These are phyloP conservation scores for Coenonympha glycerion DNA, from an alignment of 2,888 invertebrate species.

Conservation along the genomic window DNA sequence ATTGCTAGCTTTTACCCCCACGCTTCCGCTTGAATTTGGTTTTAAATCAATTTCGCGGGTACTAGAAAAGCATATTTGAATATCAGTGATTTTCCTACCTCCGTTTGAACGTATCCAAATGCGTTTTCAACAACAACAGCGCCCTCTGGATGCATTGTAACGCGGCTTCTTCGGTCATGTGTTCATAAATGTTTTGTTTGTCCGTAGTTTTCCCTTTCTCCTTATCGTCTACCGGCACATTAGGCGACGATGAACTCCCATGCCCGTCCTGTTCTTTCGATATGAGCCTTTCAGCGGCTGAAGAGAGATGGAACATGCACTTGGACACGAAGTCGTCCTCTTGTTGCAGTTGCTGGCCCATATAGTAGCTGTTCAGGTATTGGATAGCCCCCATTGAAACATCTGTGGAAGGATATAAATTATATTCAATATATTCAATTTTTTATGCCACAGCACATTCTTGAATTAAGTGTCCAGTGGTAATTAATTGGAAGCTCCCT, in stretches of 20 bases:
- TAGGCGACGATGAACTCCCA: conserved; percentile 33
- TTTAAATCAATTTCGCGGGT: no score
- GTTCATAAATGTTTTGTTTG: conserved; percentile 66
- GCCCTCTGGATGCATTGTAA: conserved; percentile 93
- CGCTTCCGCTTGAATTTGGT: no score
- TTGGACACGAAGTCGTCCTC: conserved; percentile 95
- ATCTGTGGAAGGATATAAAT: conserved; percentile 63
- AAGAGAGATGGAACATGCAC: conserved; percentile 93
- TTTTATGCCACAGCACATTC: no score
- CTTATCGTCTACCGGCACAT: conserved; percentile 37
- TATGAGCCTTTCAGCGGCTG: conserved; percentile 84
- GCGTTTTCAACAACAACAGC: conserved; percentile 89
- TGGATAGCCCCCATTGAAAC: conserved; percentile 97
- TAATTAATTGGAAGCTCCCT: no score
- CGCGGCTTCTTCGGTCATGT: conserved; percentile 83
- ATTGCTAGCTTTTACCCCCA: no score
- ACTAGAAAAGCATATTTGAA: no score
- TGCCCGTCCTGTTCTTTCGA: conserved; percentile 53
- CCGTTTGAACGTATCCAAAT: conserved; percentile 92
- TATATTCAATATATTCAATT: no score
- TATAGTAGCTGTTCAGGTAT: conserved; percentile 94
- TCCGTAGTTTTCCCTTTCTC: conserved; percentile 53
- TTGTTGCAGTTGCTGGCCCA: conserved; percentile 91
- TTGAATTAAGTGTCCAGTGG: no score
- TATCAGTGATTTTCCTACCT: conserved; percentile 76